phyloP scores from a whole-genome alignment of 2,113 vertebrate species.

The Cyprinodon brontotheroides region DNA sequence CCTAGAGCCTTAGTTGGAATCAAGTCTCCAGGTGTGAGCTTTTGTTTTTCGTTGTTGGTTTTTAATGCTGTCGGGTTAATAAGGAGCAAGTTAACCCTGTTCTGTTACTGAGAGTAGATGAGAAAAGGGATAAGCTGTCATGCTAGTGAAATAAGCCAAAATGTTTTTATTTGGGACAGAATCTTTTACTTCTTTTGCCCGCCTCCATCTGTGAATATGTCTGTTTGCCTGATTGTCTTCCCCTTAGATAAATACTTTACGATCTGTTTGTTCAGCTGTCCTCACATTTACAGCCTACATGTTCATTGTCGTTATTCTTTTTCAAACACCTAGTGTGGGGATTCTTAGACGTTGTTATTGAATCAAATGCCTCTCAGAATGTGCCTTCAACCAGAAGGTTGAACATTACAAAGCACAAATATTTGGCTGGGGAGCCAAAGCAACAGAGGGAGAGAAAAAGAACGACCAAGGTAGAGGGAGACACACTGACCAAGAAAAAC shows the following conservation, averaged over 20 bases:
- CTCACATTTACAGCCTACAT: slow-evolving; percentile 62
- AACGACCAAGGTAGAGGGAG: slow-evolving; percentile 7
- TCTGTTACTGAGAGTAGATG: slow-evolving; percentile 13
- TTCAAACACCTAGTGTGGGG: slow-evolving; percentile 33
- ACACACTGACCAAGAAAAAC: slow-evolving; percentile 43
- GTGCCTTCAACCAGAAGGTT: slow-evolving; percentile 13
- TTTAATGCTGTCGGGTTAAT: not conserved
- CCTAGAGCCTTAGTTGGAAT: not conserved
- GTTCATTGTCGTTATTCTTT: slow-evolving; percentile 30
- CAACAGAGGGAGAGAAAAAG: slow-evolving; percentile 14
- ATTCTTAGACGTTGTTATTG: slow-evolving; percentile 20
- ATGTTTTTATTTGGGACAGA: not conserved
- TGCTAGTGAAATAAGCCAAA: slow-evolving; percentile 20
- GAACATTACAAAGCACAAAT: slow-evolving; percentile 30
- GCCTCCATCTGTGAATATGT: slow-evolving; percentile 16
- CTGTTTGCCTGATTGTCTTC: slow-evolving; percentile 15
- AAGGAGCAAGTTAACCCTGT: slow-evolving; percentile 51
- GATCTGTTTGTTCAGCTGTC: slow-evolving; percentile 75
- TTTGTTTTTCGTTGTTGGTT: not conserved
- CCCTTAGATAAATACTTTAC: slow-evolving; percentile 71
- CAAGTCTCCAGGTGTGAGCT: not conserved
- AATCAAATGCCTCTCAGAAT: slow-evolving; percentile 28
- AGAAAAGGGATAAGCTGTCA: slow-evolving; percentile 13
- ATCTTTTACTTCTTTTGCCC: not conserved
- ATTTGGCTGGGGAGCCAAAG: slow-evolving; percentile 3